A percentile compares a stretch with the other conserved stretches of the same genome.
Conservation (phyloP, 2,797 vertebrate genomes). For the Melanotaenia maccullochi region DNA sequence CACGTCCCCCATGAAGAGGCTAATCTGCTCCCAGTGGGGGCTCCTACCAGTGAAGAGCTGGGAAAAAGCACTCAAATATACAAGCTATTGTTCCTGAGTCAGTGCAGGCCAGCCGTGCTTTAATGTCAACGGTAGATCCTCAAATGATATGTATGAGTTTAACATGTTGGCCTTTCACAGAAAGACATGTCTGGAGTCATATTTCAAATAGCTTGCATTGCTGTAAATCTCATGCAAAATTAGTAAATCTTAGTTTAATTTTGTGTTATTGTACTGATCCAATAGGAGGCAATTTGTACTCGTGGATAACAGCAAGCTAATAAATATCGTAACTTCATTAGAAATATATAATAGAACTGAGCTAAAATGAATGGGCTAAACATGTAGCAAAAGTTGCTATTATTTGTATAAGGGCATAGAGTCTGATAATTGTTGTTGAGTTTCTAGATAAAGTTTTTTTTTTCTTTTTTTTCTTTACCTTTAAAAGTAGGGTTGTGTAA, state of each 20-base stretch:
- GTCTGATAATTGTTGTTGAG: not conserved
- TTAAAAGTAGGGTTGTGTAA: not conserved
- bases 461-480: not conserved
- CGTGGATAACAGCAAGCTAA: not conserved
- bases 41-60: conserved; percentile 59
- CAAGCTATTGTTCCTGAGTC: conserved; percentile 54
- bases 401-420: not conserved
- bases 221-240: not conserved
- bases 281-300: not conserved
- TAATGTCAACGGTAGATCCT: not conserved
- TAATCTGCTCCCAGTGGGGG: conserved; percentile 75
- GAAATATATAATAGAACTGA: not conserved
- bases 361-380: no score
- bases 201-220: not conserved
- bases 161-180: not conserved
- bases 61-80: conserved; percentile 45
- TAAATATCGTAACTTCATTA: not conserved
- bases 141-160: not conserved
- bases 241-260: not conserved
- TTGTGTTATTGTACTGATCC: not conserved
- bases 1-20: conserved; percentile 71
- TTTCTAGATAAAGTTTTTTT: not conserved
- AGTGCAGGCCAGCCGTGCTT: not conserved
- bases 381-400: not conserved
- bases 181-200: not conserved